Evolutionary conservation across 2,113 vertebrate species (phyloP).

Genomic region (Abramis brama): DNA sequence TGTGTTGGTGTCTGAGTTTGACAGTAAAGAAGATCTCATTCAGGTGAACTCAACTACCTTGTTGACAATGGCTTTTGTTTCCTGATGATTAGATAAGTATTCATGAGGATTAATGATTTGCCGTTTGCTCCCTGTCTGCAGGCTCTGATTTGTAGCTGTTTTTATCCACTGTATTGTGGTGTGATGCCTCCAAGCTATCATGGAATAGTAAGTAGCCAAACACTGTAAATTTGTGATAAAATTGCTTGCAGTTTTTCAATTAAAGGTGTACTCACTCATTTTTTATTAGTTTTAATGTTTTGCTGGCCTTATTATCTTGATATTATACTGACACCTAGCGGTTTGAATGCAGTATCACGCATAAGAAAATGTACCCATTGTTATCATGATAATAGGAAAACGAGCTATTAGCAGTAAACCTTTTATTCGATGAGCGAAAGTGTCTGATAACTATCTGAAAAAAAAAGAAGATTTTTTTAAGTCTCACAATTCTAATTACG

Average conservation of each 20-base stretch:
- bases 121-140: constrained; percentile 60
- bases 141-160: constrained; percentile 89
- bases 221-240: not conserved
- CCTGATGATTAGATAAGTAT: constrained; percentile 7
- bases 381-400: not conserved
- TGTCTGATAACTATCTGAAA: too few species aligned
- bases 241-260: not conserved
- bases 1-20: constrained; percentile 86
- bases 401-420: too few species aligned
- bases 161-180: constrained; percentile 86
- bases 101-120: not conserved
- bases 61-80: too few species aligned
- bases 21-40: constrained; percentile 88
- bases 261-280: not conserved
- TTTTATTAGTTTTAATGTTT: not conserved
- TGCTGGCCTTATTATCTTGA: not conserved
- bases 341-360: not conserved
- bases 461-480: too few species aligned
- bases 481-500: too few species aligned
- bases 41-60: constrained; percentile 73
- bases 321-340: not conserved
- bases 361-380: not conserved
- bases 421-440: not conserved
- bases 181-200: constrained; percentile 86
- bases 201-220: constrained; percentile 84